phyloP scores from a whole-genome alignment of 2,113 vertebrate genomes.

The Laterallus jamaicensis region DNA sequence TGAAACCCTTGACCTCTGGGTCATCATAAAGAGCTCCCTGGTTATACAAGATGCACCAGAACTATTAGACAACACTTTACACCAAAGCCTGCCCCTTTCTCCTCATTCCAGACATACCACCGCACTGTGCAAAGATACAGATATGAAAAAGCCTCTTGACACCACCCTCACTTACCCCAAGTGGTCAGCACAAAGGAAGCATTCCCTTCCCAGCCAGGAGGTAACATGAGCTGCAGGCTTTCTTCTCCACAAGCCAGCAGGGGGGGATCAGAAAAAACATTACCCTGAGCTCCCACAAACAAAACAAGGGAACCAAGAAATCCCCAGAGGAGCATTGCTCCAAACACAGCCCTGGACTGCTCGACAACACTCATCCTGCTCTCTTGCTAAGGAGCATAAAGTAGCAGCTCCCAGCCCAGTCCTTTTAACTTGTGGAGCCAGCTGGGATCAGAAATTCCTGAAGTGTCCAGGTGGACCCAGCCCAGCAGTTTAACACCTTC shows the following conservation, averaged over 20 bases:
- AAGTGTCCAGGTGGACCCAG: background rate
- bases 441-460: background rate
- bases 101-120: background rate
- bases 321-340: background rate
- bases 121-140: background rate
- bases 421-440: background rate
- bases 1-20: background rate
- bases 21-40: background rate
- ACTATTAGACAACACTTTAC: background rate
- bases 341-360: rapidly evolving
- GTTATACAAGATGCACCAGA: background rate
- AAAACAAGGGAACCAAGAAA: background rate
- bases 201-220: background rate
- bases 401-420: background rate
- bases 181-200: background rate
- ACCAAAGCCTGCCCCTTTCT: background rate
- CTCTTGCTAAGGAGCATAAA: background rate
- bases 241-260: conserved; percentile 8
- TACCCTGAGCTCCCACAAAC: background rate
- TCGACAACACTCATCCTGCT: background rate
- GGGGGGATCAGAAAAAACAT: background rate
- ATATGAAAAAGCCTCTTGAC: background rate
- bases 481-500: background rate
- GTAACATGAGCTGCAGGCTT: background rate
- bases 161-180: conserved; percentile 36